phyloP scores from a whole-genome alignment of 2,888 invertebrate species.

The Baronia brevicornis region DNA sequence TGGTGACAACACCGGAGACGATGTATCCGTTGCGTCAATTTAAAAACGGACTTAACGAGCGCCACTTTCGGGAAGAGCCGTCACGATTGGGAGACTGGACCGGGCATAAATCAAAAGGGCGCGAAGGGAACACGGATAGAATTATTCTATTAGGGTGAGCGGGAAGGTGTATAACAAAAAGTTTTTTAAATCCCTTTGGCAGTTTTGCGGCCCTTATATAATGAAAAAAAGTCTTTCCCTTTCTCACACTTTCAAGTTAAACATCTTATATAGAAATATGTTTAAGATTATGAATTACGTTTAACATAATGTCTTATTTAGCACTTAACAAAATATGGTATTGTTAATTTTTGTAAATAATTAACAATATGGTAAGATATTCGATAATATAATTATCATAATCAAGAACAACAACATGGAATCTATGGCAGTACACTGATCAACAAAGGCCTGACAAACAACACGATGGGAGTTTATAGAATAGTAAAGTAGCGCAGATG shows the following conservation, averaged over 20 bases:
- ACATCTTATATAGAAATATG: neutral
- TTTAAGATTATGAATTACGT: neutral
- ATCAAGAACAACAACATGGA: too few relatives aligned
- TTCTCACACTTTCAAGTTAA: neutral
- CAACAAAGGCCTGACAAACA: too few relatives aligned
- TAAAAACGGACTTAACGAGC: constrained; percentile 61
- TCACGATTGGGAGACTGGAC: constrained; percentile 45
- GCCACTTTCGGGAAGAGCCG: constrained; percentile 48
- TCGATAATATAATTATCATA: too few relatives aligned
- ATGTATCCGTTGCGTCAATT: constrained; percentile 62
- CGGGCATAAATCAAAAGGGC: constrained; percentile 59
- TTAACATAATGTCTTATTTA: too few relatives aligned
- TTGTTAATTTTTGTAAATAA: too few relatives aligned
- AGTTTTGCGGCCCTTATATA: constrained; percentile 15
- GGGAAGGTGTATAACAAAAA: constrained; percentile 46
- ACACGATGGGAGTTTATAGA: neutral
- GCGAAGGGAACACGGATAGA: constrained; percentile 44
- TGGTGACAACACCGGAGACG: constrained; percentile 66
- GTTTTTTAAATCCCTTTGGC: constrained; percentile 32
- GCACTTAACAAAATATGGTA: too few relatives aligned
- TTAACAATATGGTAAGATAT: too few relatives aligned
- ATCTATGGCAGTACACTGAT: too few relatives aligned
- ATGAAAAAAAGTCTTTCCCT: constrained; percentile 8
- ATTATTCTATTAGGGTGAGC: constrained; percentile 30
- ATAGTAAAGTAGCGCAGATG: neutral